Conservation (phyloP, 1,140 invertebrate genomes). For the Drosophila takahashii region DNA sequence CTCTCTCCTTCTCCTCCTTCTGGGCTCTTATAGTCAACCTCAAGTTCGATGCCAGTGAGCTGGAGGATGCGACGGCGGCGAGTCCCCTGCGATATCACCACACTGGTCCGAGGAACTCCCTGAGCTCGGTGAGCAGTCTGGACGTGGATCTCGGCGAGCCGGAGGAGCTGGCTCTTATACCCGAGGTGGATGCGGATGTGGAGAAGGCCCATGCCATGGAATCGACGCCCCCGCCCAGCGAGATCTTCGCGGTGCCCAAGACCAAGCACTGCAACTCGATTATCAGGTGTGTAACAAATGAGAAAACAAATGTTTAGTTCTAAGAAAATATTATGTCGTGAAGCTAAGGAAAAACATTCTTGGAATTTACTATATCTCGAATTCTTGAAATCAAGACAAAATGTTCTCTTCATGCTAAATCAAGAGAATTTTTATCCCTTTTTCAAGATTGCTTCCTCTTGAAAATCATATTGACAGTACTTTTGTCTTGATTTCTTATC, state of each 20-base stretch:
- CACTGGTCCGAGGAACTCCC: constrained; percentile 48
- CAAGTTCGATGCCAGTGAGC: constrained; percentile 76
- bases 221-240: constrained; percentile 21
- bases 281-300: constrained; percentile 57
- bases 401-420: too few species aligned
- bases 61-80: constrained; percentile 56
- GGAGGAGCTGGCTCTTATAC: constrained; percentile 63
- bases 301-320: not conserved
- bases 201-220: constrained; percentile 65
- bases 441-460: too few species aligned
- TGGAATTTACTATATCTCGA: too few species aligned
- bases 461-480: not conserved
- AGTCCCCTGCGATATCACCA: constrained; percentile 39
- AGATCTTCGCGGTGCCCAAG: constrained; percentile 74
- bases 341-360: too few species aligned
- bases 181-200: constrained; percentile 64
- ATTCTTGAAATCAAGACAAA: too few species aligned
- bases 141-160: constrained; percentile 60
- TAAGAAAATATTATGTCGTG: too few species aligned
- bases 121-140: constrained; percentile 72
- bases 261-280: constrained; percentile 72
- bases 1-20: constrained; percentile 67
- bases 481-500: not conserved
- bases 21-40: constrained; percentile 76
- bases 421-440: too few species aligned